Evolutionary conservation across 30 jellyfish, hydroid and myxozoan species (phyloP), one percentile per base, ranked within the genome.

Genomic region (Pelagia noctiluca): DNA sequence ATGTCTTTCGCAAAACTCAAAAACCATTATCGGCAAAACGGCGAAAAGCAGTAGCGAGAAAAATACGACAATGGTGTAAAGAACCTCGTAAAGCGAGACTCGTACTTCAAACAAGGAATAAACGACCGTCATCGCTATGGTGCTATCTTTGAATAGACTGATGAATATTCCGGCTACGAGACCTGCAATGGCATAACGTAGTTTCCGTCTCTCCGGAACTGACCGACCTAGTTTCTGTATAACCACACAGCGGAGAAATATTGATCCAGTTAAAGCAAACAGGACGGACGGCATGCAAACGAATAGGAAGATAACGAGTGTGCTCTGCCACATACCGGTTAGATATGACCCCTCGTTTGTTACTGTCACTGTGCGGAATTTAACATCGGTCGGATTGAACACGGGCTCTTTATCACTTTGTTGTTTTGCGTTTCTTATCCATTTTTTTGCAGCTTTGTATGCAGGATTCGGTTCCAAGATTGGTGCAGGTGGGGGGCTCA

Each of bases 391-490:
- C 54, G 84, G 47, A 54, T 71, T 70, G 34, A 82, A 28, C 23
- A 82, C 50, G 26, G 92, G 92, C 60, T 82, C 92, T 82, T 70
- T 82, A 1, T 79, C 68, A 36, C 92, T 50, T 47, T 82, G 92
- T 13, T 37, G 49, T 36, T 86, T 35, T 32, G 92, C 92, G 24
- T 82, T 86, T 22, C 64, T 82, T 37, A 82, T 80, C 92, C 92
- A 82, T n/a, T n/a, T n/a, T n/a, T n/a, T n/a, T n/a, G n/a, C n/a
- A n/a, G n/a, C n/a, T n/a, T n/a, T n/a, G n/a, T n/a, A n/a, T n/a
- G n/a, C n/a, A n/a, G n/a, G n/a, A n/a, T n/a, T n/a, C n/a, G n/a
- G n/a, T n/a, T n/a, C n/a, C n/a, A n/a, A n/a, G n/a, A n/a, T n/a
- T n/a, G n/a, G n/a, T n/a, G n/a, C n/a, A n/a, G n/a, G n/a, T n/a